Conservation (phyloP, 2,113 vertebrate species). For the cat (Felis catus) region DNA sequence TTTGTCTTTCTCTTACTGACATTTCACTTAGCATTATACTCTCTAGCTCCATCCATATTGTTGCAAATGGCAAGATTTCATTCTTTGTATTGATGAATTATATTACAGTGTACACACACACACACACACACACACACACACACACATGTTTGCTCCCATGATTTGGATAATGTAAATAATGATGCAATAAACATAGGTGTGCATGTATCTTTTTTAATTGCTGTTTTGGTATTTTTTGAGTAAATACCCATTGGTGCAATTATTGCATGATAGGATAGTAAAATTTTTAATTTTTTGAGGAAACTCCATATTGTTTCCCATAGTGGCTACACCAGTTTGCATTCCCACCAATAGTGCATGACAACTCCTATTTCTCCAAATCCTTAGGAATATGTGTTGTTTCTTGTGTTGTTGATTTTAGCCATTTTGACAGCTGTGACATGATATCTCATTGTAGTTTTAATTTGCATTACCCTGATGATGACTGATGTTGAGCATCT, state of each 20-base stretch:
- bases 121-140: too few relatives aligned
- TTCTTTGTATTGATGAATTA: too few relatives aligned
- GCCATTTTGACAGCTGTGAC: not conserved
- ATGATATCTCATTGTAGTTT: too few relatives aligned
- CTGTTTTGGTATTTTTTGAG: not conserved
- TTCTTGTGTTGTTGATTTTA: not conserved
- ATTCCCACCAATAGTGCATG: not conserved
- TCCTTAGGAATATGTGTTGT: not conserved
- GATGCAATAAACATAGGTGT: not conserved
- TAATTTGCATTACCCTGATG: too few relatives aligned
- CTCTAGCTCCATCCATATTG: too few relatives aligned
- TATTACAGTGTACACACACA: too few relatives aligned
- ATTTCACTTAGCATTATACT: too few relatives aligned
- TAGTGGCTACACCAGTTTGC: not conserved
- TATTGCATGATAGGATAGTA: not conserved
- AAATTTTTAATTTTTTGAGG: not conserved
- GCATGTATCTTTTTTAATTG: not conserved
- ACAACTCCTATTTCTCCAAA: not conserved
- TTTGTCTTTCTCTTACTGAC: not conserved
- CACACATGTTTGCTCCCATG: not conserved
- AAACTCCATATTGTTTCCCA: not conserved
- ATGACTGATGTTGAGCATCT: too few relatives aligned
- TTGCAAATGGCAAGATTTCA: too few relatives aligned
- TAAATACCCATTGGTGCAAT: not conserved
- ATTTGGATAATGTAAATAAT: not conserved